These are phyloP conservation scores for Barbus barbus DNA, from an alignment of 2,113 vertebrate genomes.

Conservation along the genomic window DNA sequence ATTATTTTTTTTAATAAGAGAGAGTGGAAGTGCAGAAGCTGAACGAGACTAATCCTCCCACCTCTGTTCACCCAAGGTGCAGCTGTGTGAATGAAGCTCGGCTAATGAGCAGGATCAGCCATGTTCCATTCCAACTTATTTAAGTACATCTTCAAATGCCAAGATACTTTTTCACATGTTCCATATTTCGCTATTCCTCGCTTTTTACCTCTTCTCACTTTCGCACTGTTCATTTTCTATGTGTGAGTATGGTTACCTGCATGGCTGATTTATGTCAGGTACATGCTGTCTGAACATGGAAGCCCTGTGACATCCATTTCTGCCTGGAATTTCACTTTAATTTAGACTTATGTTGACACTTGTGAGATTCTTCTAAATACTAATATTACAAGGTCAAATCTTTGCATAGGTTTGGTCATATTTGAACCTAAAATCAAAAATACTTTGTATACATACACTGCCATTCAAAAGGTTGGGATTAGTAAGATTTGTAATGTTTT, in stretches of 20 bases:
- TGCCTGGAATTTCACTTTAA: neutral
- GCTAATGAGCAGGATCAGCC: slow-evolving; percentile 54
- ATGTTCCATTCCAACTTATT: slow-evolving; percentile 69
- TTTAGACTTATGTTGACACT: neutral
- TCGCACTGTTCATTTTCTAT: slow-evolving; percentile 62
- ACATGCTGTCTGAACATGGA: neutral
- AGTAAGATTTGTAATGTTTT: neutral
- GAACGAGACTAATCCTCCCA: slow-evolving; percentile 43
- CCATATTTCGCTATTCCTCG: slow-evolving; percentile 46
- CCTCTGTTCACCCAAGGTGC: slow-evolving; percentile 28
- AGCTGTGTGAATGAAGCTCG: slow-evolving; percentile 31
- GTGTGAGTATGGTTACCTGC: slow-evolving; percentile 59
- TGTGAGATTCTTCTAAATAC: neutral
- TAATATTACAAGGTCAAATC: neutral
- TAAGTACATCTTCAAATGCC: slow-evolving; percentile 66
- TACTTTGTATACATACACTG: neutral
- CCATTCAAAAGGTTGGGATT: neutral
- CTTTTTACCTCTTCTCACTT: slow-evolving; percentile 56
- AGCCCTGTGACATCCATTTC: slow-evolving; percentile 8
- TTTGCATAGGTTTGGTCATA: neutral
- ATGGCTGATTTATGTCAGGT: slow-evolving; percentile 34
- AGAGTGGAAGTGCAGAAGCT: no score
- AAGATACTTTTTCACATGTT: slow-evolving; percentile 22
- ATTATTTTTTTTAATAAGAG: neutral
- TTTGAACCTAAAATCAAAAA: neutral